A percentile compares a stretch with the other conserved stretches of the same genome.
These are phyloP conservation scores for Jaculus jaculus DNA, from an alignment of 2,113 vertebrate species.

Conservation along the genomic window DNA sequence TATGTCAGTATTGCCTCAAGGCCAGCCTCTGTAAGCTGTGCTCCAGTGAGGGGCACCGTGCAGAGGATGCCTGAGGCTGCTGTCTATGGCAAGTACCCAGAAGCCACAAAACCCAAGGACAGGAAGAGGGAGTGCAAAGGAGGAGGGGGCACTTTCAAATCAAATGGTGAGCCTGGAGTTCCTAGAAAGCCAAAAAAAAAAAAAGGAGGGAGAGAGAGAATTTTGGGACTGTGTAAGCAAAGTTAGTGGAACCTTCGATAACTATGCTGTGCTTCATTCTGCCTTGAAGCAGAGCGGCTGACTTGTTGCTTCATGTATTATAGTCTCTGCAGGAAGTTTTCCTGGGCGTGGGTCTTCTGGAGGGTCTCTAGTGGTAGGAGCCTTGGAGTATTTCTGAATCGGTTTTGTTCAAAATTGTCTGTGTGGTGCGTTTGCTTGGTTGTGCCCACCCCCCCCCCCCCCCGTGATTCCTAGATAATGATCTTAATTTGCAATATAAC, in stretches of 20 bases:
- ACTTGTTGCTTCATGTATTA: conserved; percentile 41
- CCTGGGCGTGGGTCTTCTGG: not conserved
- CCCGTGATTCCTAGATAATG: conserved; percentile 19
- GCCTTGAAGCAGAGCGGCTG: not conserved
- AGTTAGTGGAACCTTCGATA: not conserved
- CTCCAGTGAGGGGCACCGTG: not conserved
- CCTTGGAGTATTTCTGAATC: conserved; percentile 11
- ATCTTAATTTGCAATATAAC: conserved; percentile 52
- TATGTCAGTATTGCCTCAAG: not conserved
- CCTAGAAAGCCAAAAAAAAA: not conserved
- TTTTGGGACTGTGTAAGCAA: not conserved
- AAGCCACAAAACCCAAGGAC: not conserved
- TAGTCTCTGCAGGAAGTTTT: conserved; percentile 19
- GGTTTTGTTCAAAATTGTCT: not conserved
- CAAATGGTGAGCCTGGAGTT: not conserved
- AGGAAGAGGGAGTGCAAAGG: conserved; percentile 8
- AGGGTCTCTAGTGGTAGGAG: not conserved
- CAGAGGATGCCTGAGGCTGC: not conserved
- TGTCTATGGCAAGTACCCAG: not conserved
- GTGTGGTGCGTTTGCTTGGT: not conserved
- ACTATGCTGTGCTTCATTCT: not conserved
- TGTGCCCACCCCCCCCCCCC: too few species aligned
- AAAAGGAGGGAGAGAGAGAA: not conserved
- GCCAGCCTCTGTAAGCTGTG: not conserved
- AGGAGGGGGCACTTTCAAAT: not conserved